Conservation (phyloP, 2,888 invertebrate species). For the Toxonevra muliebris region DNA sequence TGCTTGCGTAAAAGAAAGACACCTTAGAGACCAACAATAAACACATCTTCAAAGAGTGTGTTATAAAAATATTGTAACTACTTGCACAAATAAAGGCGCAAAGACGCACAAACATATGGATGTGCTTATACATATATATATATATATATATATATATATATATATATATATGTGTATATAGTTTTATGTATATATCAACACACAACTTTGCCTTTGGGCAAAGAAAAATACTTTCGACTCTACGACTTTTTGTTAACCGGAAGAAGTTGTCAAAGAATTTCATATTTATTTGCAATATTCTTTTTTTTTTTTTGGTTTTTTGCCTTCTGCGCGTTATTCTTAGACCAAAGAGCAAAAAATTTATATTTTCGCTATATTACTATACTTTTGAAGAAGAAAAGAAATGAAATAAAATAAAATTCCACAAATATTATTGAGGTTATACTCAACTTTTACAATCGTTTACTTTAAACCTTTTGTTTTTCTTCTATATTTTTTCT, state of each 20-base stretch:
- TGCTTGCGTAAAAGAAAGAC: slow-evolving; percentile 1
- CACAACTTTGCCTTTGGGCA: neutral
- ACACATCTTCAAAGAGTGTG: slow-evolving; percentile 13
- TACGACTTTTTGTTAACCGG: neutral
- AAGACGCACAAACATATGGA: neutral
- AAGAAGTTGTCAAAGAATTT: slow-evolving; percentile 19
- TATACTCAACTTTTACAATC: neutral
- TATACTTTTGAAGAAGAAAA: too few relatives aligned
- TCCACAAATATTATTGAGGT: neutral
- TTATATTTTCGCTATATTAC: too few relatives aligned
- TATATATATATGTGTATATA: neutral
- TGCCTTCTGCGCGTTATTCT: too few relatives aligned
- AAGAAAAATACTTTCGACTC: too few relatives aligned
- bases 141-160: neutral
- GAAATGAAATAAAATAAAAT: neutral
- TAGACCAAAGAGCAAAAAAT: too few relatives aligned
- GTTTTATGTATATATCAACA: neutral
- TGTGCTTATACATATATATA: neutral
- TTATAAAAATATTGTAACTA: neutral
- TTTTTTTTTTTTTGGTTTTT: too few relatives aligned
- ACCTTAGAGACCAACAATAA: slow-evolving; percentile 23
- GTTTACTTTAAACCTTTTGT: neutral
- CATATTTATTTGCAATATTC: slow-evolving; percentile 7
- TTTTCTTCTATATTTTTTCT: slow-evolving; percentile 1
- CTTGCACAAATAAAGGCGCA: too few relatives aligned